Evolutionary conservation across 2,113 vertebrate genomes (phyloP).

Genomic region (Mormyrus lacerda): DNA sequence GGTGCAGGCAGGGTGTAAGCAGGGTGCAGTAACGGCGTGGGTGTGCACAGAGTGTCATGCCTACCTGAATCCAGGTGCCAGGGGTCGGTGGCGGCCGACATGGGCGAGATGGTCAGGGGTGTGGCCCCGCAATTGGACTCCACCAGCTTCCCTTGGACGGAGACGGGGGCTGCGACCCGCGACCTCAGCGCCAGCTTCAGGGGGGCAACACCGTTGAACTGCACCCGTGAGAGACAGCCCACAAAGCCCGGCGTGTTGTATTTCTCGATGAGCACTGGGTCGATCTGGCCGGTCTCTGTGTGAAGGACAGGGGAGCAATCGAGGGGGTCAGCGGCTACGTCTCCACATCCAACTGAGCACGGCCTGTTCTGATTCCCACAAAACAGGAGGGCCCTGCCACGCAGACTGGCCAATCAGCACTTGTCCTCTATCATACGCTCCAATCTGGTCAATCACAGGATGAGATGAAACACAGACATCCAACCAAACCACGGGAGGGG

Average conservation of each 20-base stretch:
- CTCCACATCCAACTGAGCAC: neutral
- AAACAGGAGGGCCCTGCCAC: neutral
- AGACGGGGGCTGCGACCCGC: constrained; percentile 64
- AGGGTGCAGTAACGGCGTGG: neutral
- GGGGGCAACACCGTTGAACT: constrained; percentile 82
- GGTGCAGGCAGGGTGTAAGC: too few relatives aligned
- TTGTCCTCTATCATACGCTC: neutral
- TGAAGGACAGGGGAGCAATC: neutral
- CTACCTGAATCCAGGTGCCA: constrained; percentile 80
- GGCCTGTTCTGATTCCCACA: neutral
- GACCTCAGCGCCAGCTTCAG: constrained; percentile 82
- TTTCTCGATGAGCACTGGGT: constrained; percentile 79
- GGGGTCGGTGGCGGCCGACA: constrained; percentile 77
- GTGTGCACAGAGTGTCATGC: neutral
- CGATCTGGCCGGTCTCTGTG: constrained; percentile 86
- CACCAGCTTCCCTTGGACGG: constrained; percentile 80
- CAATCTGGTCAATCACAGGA: neutral
- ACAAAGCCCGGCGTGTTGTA: constrained; percentile 93
- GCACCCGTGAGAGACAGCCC: constrained; percentile 84
- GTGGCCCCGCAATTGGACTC: constrained; percentile 94
- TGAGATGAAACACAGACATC: neutral
- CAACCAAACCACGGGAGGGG: neutral
- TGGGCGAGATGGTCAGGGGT: constrained; percentile 82
- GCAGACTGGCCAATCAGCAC: neutral
- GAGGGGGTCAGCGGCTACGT: neutral